Evolutionary conservation across 2,797 vertebrate species (phyloP), one percentile per base, ranked within the genome.

Genomic region (Lagocephalus sceleratus): DNA sequence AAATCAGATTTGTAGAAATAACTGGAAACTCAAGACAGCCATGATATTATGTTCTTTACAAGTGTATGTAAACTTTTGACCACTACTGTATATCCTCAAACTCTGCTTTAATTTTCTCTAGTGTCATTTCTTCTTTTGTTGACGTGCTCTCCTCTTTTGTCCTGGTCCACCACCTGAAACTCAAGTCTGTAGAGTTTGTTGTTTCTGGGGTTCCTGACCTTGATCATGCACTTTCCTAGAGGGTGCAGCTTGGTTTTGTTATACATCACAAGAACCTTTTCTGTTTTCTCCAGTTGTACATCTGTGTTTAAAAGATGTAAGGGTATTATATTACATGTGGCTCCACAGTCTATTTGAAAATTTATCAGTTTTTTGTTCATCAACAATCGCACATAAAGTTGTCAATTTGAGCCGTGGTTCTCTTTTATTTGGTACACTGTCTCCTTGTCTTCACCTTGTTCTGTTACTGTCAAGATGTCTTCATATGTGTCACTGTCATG

Each of bases 141-240:
- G 1, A 50, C 22, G 6, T 58, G 19, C 11, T 53, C 25, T 3
- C 25, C 14, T 9, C 5, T 35, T 2, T 20, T 10, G 17, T 26
- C 17, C 25, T 45, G 2, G 17, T 43, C 22, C 6, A 56, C 47
- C 0, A 62, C 68, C 10, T 53, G 41, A 47, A 70, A 67, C 39
- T 71, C 59, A 4, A 71, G 16, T 8, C 21, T 22, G 57, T 71
- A 68, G 17, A 25, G 32, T 38, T 77, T 74, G 2, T 66, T 32
- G 29, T 73, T 73, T 73, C 58, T 66, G 8, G 52, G 70, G 20
- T 73, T 76, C 56, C 49, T 42, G 2, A 75, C 2, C 14, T 66
- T 75, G 0, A 65, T 23, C 12, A 54, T 59, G 9, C 48, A 67
- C 38, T 65, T 64, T 6, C 45, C 48, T 10, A 63, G 22, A 21